phyloP scores from a whole-genome alignment of 2,797 vertebrate species.

The Phoebastria nigripes region DNA sequence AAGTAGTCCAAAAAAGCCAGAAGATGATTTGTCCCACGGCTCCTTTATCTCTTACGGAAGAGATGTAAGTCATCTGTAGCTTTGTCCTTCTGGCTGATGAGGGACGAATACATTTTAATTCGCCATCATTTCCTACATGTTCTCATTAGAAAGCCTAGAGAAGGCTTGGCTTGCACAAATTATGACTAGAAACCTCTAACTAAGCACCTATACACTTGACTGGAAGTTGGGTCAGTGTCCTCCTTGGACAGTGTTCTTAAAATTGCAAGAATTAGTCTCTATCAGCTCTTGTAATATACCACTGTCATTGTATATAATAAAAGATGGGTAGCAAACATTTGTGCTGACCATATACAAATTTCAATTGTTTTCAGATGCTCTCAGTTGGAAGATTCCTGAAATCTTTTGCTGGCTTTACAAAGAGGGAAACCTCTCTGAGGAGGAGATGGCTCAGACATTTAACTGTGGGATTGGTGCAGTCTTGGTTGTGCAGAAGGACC shows the following conservation, averaged over 20 bases:
- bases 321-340: not conserved
- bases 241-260: not conserved
- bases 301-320: not conserved
- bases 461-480: conserved; percentile 86
- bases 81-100: not conserved
- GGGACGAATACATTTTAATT: not conserved
- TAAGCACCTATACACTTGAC: not conserved
- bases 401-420: conserved; percentile 87
- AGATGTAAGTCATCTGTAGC: not conserved
- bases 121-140: fast-evolving
- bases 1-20: not conserved
- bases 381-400: conserved; percentile 81
- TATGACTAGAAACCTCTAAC: not conserved
- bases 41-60: not conserved
- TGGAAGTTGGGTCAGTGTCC: not conserved
- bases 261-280: not conserved
- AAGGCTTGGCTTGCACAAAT: not conserved
- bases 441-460: conserved; percentile 85
- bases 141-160: not conserved
- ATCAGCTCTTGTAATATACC: not conserved
- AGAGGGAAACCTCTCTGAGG: conserved; percentile 81
- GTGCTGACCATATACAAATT: not conserved
- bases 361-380: conserved; percentile 76
- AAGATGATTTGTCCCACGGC: not conserved
- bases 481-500: conserved; percentile 77